These are phyloP conservation scores for Pseudochirops cupreus DNA, from an alignment of 2,797 vertebrate genomes.

Conservation along the genomic window DNA sequence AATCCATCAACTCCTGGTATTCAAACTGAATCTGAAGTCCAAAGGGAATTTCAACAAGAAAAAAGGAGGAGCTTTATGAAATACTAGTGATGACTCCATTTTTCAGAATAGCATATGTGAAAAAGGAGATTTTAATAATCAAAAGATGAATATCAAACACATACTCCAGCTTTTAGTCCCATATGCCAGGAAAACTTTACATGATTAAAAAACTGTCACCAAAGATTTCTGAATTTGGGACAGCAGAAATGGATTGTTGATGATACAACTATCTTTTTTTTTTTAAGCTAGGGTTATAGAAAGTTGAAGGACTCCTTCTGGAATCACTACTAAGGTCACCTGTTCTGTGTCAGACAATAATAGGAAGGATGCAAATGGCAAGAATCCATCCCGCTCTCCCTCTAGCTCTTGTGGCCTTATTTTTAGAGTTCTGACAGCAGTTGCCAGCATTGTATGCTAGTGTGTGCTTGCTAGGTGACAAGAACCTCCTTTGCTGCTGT, in stretches of 20 bases:
- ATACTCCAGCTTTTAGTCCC: conserved; percentile 66
- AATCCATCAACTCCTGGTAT: conserved; percentile 15
- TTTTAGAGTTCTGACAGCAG: conserved; percentile 81
- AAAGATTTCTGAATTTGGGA: conserved; percentile 72
- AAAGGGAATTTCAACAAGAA: background rate
- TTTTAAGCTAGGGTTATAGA: conserved; percentile 59
- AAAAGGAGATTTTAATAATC: conserved; percentile 51
- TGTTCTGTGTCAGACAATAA: conserved; percentile 79
- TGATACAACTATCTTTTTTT: background rate
- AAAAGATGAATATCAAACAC: conserved; percentile 59
- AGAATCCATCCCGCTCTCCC: conserved; percentile 78
- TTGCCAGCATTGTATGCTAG: conserved; percentile 72
- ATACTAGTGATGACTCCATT: conserved; percentile 34
- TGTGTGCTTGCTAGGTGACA: conserved; percentile 71
- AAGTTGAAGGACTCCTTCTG: conserved; percentile 75
- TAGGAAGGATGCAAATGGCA: conserved; percentile 79
- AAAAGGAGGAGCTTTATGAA: conserved; percentile 46
- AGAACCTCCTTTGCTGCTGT: conserved; percentile 58
- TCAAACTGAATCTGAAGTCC: background rate
- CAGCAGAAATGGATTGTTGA: conserved; percentile 76
- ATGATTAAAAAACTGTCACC: conserved; percentile 57
- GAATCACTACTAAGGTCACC: conserved; percentile 62
- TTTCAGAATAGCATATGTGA: conserved; percentile 41
- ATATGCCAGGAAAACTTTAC: background rate
- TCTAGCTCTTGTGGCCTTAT: conserved; percentile 80